Evolutionary conservation across 2,113 vertebrate genomes (phyloP).

Genomic region (Pomatorhinus ruficollis): DNA sequence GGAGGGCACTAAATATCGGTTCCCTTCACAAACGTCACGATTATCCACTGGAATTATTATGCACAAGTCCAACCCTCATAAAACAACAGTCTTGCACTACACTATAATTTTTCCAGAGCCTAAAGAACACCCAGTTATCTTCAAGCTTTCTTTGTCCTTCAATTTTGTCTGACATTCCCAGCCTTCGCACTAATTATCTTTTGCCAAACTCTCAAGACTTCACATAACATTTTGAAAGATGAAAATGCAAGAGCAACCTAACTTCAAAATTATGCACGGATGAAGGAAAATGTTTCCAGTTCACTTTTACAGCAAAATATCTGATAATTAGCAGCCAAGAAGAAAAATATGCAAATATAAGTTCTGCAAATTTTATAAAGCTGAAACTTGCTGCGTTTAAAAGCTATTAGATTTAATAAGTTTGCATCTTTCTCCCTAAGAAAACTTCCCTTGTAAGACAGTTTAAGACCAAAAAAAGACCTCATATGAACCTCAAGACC

Average conservation of each 20-base stretch:
- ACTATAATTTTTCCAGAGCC: background rate
- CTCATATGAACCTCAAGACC: background rate
- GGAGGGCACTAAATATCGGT: background rate
- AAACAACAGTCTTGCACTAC: background rate
- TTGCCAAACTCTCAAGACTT: background rate
- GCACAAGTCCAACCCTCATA: background rate
- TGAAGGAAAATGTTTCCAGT: background rate
- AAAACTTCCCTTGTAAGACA: background rate
- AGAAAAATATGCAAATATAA: background rate
- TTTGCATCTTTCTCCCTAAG: background rate
- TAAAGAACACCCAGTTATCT: background rate
- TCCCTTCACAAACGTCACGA: background rate
- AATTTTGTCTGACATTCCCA: background rate
- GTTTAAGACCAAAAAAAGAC: background rate
- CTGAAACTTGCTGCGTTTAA: background rate
- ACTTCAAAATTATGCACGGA: background rate
- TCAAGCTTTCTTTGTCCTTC: background rate
- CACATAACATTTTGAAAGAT: background rate
- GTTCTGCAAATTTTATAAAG: constrained; percentile 20
- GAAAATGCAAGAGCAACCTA: background rate
- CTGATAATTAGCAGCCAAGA: background rate
- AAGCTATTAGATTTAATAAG: background rate
- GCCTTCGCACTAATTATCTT: background rate
- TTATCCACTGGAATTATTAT: background rate
- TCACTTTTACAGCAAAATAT: background rate